Evolutionary conservation across 2,113 vertebrate genomes (phyloP).

Genomic region (Carassius carassius): DNA sequence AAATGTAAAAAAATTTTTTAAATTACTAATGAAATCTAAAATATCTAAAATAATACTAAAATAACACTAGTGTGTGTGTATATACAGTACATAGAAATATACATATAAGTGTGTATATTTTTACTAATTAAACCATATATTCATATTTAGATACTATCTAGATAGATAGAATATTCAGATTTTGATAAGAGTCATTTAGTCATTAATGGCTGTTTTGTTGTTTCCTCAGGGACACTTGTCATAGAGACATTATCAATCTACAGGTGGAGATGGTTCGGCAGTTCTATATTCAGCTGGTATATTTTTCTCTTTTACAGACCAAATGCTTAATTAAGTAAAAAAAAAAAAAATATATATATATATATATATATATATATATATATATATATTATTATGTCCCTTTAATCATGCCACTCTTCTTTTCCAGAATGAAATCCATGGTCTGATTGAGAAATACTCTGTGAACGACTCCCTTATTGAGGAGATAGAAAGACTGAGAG

Average conservation of each 20-base stretch:
- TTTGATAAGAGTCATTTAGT: background rate
- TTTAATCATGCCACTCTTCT: background rate
- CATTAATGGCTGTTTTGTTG: conserved; percentile 4
- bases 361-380: too few relatives aligned
- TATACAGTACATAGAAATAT: background rate
- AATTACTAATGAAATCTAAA: too few relatives aligned
- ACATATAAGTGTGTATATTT: background rate
- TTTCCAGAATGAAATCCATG: conserved; percentile 90
- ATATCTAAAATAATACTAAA: too few relatives aligned
- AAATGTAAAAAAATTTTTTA: too few relatives aligned
- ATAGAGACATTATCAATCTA: conserved; percentile 93
- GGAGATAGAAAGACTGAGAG: conserved; percentile 90
- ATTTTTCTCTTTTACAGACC: background rate
- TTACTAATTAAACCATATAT: background rate
- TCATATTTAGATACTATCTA: background rate
- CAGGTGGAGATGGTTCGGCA: conserved; percentile 98
- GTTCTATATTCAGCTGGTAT: conserved; percentile 94
- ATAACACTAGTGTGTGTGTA: too few relatives aligned
- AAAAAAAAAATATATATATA: background rate
- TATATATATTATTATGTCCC: background rate
- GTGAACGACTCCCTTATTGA: conserved; percentile 92
- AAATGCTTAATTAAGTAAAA: background rate
- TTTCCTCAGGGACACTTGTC: conserved; percentile 84
- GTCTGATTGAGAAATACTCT: conserved; percentile 89
- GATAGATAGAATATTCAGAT: too few relatives aligned